Evolutionary conservation across 1,140 invertebrate genomes (phyloP).

Genomic region (Scaptomyza graminum): DNA sequence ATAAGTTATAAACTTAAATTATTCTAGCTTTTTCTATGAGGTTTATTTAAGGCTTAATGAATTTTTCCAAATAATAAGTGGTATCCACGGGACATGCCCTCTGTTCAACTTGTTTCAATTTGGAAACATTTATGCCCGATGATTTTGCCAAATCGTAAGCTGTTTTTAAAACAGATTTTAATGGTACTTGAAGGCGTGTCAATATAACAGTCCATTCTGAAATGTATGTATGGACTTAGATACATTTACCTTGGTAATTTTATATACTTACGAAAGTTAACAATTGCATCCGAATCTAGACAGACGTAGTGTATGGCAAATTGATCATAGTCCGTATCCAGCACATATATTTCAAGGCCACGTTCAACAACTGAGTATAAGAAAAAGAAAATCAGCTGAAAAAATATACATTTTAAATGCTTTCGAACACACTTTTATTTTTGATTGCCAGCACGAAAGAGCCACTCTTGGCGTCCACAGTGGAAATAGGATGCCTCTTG

Average conservation of each 20-base stretch:
- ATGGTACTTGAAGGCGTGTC: slow-evolving; percentile 18
- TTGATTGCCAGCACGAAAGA: background rate
- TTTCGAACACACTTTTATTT: slow-evolving; percentile 11
- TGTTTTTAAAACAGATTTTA: rapidly evolving
- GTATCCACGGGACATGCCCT: slow-evolving; percentile 19
- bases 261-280: slow-evolving; percentile 41
- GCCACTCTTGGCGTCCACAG: background rate
- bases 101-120: slow-evolving; percentile 27
- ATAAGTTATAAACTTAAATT: no score
- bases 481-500: background rate
- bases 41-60: no score
- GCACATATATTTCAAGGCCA: slow-evolving; percentile 33
- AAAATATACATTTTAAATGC: no score
- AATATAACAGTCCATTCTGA: slow-evolving; percentile 41
- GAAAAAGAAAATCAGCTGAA: background rate
- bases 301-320: slow-evolving; percentile 50
- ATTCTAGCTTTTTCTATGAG: no score
- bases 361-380: slow-evolving; percentile 17
- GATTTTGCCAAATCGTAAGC: slow-evolving; percentile 5
- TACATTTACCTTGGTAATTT: no score
- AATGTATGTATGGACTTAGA: background rate
- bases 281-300: slow-evolving; percentile 4
- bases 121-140: background rate
- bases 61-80: no score
- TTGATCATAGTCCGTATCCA: slow-evolving; percentile 52